Evolutionary conservation across 2,797 vertebrate species (phyloP).

Genomic region (Pristis pectinata): DNA sequence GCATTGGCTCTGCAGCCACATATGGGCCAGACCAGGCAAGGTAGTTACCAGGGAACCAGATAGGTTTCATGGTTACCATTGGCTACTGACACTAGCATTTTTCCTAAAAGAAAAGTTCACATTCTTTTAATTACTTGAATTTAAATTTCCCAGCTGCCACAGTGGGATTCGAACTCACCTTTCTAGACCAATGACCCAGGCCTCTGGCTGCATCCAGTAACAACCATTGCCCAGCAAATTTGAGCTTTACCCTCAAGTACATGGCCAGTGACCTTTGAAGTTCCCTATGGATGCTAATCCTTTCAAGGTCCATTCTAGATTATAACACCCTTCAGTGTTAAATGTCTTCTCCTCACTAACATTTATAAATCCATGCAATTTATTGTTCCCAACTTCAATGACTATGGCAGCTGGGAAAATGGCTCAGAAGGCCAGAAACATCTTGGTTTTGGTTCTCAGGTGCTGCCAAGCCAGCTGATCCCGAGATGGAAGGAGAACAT

Average conservation of each 20-base stretch:
- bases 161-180: no score
- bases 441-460: background rate
- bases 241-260: background rate
- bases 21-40: no score
- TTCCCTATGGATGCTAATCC: background rate
- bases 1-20: no score
- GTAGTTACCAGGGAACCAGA: no score
- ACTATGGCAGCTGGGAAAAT: background rate
- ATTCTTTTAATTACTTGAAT: no score
- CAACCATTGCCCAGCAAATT: no score
- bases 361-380: background rate
- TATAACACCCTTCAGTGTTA: background rate
- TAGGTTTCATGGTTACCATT: no score
- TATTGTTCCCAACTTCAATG: background rate
- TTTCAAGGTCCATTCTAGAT: background rate
- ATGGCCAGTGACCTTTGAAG: background rate
- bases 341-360: background rate
- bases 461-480: background rate
- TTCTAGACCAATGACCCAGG: no score
- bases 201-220: no score
- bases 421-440: background rate
- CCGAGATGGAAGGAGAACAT: background rate
- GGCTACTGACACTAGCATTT: no score
- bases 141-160: no score
- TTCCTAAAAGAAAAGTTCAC: no score